Evolutionary conservation across 2,113 vertebrate genomes (phyloP), one percentile per base, ranked within the genome.

Genomic region (Odontesthes bonariensis): DNA sequence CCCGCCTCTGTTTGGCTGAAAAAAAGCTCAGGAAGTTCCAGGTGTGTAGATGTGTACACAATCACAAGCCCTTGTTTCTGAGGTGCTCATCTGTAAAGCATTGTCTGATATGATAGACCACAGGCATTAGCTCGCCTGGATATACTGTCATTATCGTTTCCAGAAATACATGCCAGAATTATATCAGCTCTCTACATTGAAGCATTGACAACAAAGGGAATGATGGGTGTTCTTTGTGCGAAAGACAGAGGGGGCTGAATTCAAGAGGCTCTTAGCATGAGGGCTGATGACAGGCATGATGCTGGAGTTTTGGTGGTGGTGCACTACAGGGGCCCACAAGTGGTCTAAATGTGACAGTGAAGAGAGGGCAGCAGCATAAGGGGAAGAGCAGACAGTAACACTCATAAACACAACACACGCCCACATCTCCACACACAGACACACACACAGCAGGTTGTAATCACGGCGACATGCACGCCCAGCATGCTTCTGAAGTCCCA

Each of bases 381-480:
- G 66, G 67, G 54, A 9, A 22, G 53, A 54, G 8, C 51, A 58
- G 54, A 76, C 60, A 64, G 62, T 59, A 61, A 58, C 66, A 71
- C 70, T 64, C 53, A 60, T 78, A 47, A 76, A 80, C 70, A 60
- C 64, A 52, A 47, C 56, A 61, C 51, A 23, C 58, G 55, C 64
- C 55, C 73, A 62, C 59, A 35, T 38, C 3, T 32, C 27, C 52
- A 33, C 75, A 71, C 52, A 59, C 6, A 38, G 17, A 65, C 32
- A 54, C 40, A 22, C 82, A 12, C 82, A 88, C 82, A 88, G 87
- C 78, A 54, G 88, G 87, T 73, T 72, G 64, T 71, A 67, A 82
- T 83, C 47, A 42, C 35, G 10, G 40, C 54, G 12, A 68, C 84
- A 80, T 82, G 88, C 69, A 69, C 22, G 4, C 73, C 9, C 83